Base-by-base conservation (phyloP, 2,113 vertebrate genomes). In the Peromyscus leucopus region DNA sequence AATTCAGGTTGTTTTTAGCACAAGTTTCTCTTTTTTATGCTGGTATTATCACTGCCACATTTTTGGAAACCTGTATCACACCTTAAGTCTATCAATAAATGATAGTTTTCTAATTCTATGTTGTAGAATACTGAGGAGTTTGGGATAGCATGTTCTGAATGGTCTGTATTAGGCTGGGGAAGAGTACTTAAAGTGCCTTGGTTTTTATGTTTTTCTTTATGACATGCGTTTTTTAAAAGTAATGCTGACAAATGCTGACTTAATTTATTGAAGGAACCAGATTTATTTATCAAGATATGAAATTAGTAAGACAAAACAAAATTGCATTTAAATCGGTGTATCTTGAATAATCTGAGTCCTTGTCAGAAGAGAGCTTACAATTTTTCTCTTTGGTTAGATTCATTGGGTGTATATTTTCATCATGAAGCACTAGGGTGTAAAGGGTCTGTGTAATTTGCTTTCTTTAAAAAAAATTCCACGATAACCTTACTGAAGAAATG, bases 41-140 rank as follows among this genome's bases (percentile, higher is more conserved):
- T 98, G 98, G 99, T 99, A 99, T 98, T 99, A 95, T 97, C 99
- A 99, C 99, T 99, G 99, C 99, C 99, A 99, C 99, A 98, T 99
- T 99, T 98, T 98, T 99, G 98, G 98, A 99, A 99, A 99, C 98
- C 98, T 99, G 98, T 99, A 99, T 99, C 98, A 99, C 98, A 99
- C 99, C 98, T 99, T 98, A 99, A 98, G 98, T 99, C 99, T 99
- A 99, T 99, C 99, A 99, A 99, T 99, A 99, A 99, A 99, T 99
- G 98, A 99, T 99, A 99, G 99, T 99, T 99, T 99, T 99, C 98
- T 99, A 99, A 99, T 99, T 99, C 98, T 99, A 99, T 99, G 99
- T 98, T 98, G 98, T 98, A 98, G 98, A 98, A 97, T 98, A 97
- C 95, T 98, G 76, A 98, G 97, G 98, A 98, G 97, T 98, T 97